A percentile compares a stretch with the other conserved stretches of the same genome.
phyloP scores from a whole-genome alignment of 2,797 vertebrate species.

The Salmo trutta region DNA sequence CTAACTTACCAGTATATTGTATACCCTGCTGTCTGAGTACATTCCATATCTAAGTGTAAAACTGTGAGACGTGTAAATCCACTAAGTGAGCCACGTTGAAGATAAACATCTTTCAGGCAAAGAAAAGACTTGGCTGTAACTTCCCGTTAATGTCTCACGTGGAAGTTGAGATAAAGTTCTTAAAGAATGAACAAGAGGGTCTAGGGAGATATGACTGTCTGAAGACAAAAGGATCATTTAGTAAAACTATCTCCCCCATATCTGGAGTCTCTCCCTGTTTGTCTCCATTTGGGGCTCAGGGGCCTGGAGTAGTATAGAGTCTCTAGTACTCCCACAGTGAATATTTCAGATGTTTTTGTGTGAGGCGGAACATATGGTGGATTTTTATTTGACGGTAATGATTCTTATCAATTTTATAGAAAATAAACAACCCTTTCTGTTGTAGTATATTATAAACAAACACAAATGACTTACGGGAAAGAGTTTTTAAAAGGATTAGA shows the following conservation, averaged over 20 bases:
- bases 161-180: background rate
- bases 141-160: too few species aligned
- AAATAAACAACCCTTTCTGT: background rate
- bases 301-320: background rate
- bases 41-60: too few species aligned
- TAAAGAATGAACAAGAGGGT: background rate
- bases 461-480: slow-evolving; percentile 2
- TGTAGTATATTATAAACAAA: background rate
- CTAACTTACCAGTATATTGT: too few species aligned
- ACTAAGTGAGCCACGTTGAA: too few species aligned
- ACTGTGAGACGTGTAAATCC: too few species aligned
- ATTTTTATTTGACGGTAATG: background rate
- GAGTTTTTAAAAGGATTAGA: background rate
- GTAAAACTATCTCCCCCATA: background rate
- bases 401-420: background rate
- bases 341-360: background rate
- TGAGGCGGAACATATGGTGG: background rate
- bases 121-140: too few species aligned
- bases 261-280: background rate
- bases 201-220: background rate
- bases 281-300: background rate
- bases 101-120: too few species aligned
- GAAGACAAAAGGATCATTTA: background rate
- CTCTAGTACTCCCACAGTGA: background rate
- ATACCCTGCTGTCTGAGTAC: too few species aligned